These are phyloP conservation scores for Helicoverpa armigera DNA, from an alignment of 1,140 invertebrate genomes.

Conservation along the genomic window DNA sequence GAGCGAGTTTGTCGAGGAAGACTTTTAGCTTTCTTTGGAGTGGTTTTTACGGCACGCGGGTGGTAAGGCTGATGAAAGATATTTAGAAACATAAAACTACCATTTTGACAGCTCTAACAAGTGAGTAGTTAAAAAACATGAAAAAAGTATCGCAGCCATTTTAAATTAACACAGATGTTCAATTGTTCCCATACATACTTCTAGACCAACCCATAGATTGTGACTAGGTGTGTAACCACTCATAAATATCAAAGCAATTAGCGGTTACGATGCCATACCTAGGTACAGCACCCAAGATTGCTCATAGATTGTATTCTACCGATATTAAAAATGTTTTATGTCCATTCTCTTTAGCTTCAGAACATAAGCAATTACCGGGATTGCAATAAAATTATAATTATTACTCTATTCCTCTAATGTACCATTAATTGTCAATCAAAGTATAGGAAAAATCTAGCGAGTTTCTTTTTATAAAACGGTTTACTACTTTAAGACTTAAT, in stretches of 20 bases:
- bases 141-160: background rate
- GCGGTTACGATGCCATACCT: background rate
- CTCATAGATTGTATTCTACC: background rate
- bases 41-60: too few relatives aligned
- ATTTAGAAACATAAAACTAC: too few relatives aligned
- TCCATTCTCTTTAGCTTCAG: background rate
- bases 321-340: background rate
- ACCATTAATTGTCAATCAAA: too few relatives aligned
- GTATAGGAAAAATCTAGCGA: too few relatives aligned
- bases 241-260: conserved; percentile 8
- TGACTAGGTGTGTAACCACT: background rate
- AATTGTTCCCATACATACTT: background rate
- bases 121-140: too few relatives aligned
- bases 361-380: background rate
- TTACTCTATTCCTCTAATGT: background rate
- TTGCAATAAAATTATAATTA: background rate
- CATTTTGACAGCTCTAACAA: too few relatives aligned
- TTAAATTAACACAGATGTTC: background rate
- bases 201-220: background rate
- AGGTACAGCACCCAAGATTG: background rate
- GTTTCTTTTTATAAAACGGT: too few relatives aligned
- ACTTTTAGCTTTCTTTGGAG: too few relatives aligned
- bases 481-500: too few relatives aligned
- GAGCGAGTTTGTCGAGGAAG: too few relatives aligned
- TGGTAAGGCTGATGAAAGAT: too few relatives aligned